Evolutionary conservation across 2,113 vertebrate genomes (phyloP), one percentile per base, ranked within the genome.

Genomic region (Pelecanus crispus): DNA sequence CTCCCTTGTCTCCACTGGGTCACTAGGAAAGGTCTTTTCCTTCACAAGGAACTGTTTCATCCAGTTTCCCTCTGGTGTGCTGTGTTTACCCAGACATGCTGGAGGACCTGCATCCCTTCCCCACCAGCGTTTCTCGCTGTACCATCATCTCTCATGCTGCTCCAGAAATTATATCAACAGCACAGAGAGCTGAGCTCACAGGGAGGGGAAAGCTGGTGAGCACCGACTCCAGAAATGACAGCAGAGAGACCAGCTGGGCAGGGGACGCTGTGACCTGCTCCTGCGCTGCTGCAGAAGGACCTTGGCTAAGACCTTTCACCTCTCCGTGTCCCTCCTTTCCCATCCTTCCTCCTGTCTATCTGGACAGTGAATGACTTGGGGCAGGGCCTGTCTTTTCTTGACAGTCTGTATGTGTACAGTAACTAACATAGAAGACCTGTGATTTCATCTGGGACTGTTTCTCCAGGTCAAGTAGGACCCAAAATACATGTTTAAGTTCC

Each of bases 191-290:
- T 58, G 50, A 63, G 28, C 28, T 10, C 63, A 11, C 3, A 3
- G 25, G 13, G 9, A 65, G 14, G 21, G 31, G 56, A 81, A 38
- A 52, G 6, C 19, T 81, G 32, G 6, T 31, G 49, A 81, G 25
- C 25, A 65, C 6, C 0, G 8, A 6, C 19, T 0, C 1, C 29
- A 82, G 53, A 75, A 73, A 21, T 10, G 4, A 21, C 3, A 7
- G 5, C 2, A 6, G 38, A 29, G 5, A 24, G 38, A 38, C 2
- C 5, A 36, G 29, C 15, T 44, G 36, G 22, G 21, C 14, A 1
- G 34, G 9, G 17, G 4, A 31, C 52, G 29, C 29, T 65, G 40
- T 16, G n/a, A 62, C 31, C 31, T 68, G 22, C 19, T 40, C 6
- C 26, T 0, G 1, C 22, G 52, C 25, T 79, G 19, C 47, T 36